Evolutionary conservation across 2,888 invertebrate genomes (phyloP).

Genomic region (Homarus gammarus): DNA sequence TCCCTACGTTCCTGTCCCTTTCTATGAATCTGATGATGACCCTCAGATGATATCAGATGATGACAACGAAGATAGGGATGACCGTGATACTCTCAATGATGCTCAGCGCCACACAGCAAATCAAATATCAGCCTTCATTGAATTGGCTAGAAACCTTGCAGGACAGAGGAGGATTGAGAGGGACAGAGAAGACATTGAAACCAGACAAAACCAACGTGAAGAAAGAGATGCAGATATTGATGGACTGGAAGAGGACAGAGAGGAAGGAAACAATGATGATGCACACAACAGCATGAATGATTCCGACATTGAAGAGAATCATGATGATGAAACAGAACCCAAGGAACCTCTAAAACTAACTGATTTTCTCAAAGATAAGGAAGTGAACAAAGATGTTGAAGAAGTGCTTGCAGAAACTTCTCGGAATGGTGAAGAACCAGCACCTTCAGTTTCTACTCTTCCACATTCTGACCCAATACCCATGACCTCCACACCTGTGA

Average conservation of each 20-base stretch:
- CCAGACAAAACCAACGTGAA: constrained; percentile 17
- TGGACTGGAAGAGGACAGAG: constrained; percentile 33
- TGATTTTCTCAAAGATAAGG: constrained; percentile 1
- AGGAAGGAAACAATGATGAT: constrained; percentile 7
- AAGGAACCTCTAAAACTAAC: constrained; percentile 10
- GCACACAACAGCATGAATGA: neutral
- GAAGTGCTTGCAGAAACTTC: neutral
- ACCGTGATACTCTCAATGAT: constrained; percentile 36
- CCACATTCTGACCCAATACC: constrained; percentile 61
- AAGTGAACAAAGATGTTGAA: constrained; percentile 1
- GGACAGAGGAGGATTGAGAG: constrained; percentile 54
- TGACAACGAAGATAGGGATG: constrained; percentile 25
- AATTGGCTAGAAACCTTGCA: constrained; percentile 76
- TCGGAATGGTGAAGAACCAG: constrained; percentile 7
- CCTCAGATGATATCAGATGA: constrained; percentile 23
- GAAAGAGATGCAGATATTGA: constrained; percentile 21
- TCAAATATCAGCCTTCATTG: constrained; percentile 77
- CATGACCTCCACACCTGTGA: constrained; percentile 44
- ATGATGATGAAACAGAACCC: constrained; percentile 41
- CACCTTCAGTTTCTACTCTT: constrained; percentile 27
- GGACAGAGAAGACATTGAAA: constrained; percentile 33
- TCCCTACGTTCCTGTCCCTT: constrained; percentile 65
- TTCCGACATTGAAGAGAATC: neutral
- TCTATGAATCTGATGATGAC: constrained; percentile 66
- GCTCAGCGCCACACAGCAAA: constrained; percentile 73